Evolutionary conservation across 1,140 invertebrate genomes (phyloP).

Genomic region (Brachionus rotundiformis): DNA sequence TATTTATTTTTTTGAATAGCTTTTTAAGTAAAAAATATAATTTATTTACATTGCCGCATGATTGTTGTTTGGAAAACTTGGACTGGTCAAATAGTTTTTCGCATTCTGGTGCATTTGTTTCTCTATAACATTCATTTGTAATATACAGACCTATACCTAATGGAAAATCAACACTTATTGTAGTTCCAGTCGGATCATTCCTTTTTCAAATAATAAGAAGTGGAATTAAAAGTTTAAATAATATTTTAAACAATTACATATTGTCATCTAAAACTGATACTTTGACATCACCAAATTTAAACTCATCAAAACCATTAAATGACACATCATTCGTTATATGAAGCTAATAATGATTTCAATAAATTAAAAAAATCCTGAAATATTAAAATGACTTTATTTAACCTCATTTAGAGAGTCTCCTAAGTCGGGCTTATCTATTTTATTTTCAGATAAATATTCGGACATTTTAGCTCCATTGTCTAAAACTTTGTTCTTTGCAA

Average conservation of each 20-base stretch:
- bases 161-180: conserved; percentile 43
- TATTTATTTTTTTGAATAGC: background rate
- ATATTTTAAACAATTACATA: background rate
- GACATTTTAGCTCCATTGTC: background rate
- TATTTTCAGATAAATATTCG: background rate
- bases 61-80: background rate
- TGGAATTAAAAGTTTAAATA: background rate
- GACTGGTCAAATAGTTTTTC: background rate
- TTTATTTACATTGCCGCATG: conserved; percentile 37
- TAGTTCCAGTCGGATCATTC: conserved; percentile 32
- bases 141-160: conserved; percentile 40
- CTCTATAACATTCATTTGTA: conserved; percentile 31
- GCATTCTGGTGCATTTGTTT: conserved; percentile 44
- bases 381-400: too few relatives aligned
- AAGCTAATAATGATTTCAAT: too few relatives aligned
- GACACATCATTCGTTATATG: conserved; percentile 46
- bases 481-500: background rate
- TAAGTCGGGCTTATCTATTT: conserved; percentile 28
- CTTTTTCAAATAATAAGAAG: background rate
- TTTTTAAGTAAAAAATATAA: background rate
- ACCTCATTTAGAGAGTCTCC: background rate
- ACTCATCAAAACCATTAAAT: conserved; percentile 46
- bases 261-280: conserved; percentile 22
- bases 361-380: too few relatives aligned
- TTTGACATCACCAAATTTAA: conserved; percentile 46